Base-by-base conservation (phyloP, 2,113 vertebrate species). In the Protomyctophum bolini region DNA sequence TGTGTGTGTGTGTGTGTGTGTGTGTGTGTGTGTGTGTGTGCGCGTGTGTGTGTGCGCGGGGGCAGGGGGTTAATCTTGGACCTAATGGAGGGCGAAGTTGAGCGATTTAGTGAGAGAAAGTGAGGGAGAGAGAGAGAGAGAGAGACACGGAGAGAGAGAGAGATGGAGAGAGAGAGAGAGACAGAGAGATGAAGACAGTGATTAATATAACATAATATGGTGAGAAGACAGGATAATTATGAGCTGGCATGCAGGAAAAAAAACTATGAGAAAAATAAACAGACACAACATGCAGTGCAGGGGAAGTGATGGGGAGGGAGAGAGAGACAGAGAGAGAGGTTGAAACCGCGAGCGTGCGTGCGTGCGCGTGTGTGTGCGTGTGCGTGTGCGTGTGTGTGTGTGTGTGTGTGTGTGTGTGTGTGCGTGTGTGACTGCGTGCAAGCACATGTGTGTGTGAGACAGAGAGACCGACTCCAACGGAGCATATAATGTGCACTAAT, bases 161-260 rank as follows among this genome's bases (percentile, higher is more conserved):
- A 15, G 55, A 57, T 4, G 28, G 41, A 57, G 6, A 15, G 41
- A 6, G 61, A 49, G 61, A 49, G 46, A 63, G 0, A 55, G 21
- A 71, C 12, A 21, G 10, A 29, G 52, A 29, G 54, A 15, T 6
- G 2, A 15, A 10, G 10, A 47, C 7, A 47, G 41, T 8, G 47
- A 63, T 50, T 21, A 63, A 8, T 2, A 10, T 50, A 14, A 63
- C 46, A 63, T 63, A 15, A 63, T 63, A 15, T 62, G 60, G 62
- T 5, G 46, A 10, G 47, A 50, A 63, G 14, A 50, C 0, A 21
- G n/a, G 47, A 9, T 41, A 50, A 50, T 50, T 11, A 50, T 50
- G 47, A 49, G 62, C 11, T 63, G 62, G 62, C 62, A 63, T n/a
- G n/a, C n/a, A n/a, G n/a, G n/a, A 14, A n/a, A 45, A 60, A 60